Conservation (phyloP, 35 echinoderm and acorn worm species). For the Ophiothrix spiculata region DNA sequence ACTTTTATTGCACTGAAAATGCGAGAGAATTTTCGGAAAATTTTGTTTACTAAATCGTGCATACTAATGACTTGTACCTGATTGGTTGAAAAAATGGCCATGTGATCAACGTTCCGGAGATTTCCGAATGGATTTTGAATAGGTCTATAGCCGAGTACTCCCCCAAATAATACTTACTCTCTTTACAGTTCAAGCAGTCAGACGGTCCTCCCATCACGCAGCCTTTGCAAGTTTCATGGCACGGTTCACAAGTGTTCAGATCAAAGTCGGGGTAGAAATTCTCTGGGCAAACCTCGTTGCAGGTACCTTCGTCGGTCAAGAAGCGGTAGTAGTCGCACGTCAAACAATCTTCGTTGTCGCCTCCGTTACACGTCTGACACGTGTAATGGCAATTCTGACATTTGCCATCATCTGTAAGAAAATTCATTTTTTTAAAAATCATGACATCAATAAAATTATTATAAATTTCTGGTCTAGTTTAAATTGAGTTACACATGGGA, state of each 20-base stretch:
- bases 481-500: neutral
- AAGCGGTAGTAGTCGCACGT: constrained; percentile 43
- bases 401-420: neutral
- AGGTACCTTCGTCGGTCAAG: constrained; percentile 7
- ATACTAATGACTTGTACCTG: too few relatives aligned
- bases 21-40: too few relatives aligned
- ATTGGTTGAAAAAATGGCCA: too few relatives aligned
- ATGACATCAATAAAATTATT: neutral
- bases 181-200: constrained; percentile 49
- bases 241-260: constrained; percentile 38
- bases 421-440: neutral
- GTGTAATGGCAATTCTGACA: constrained; percentile 39
- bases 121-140: too few relatives aligned
- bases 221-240: constrained; percentile 37
- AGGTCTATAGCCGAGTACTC: too few relatives aligned
- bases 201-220: constrained; percentile 19
- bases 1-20: too few relatives aligned
- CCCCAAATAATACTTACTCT: too few relatives aligned
- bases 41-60: too few relatives aligned
- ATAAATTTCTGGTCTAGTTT: neutral
- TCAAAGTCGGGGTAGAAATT: constrained; percentile 47
- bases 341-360: constrained; percentile 5
- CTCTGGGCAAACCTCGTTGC: constrained; percentile 17
- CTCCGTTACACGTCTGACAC: constrained; percentile 42
- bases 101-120: too few relatives aligned